Evolutionary conservation across 2,888 invertebrate genomes (phyloP), one percentile per base, ranked within the genome.

Genomic region (Papilio protenor): DNA sequence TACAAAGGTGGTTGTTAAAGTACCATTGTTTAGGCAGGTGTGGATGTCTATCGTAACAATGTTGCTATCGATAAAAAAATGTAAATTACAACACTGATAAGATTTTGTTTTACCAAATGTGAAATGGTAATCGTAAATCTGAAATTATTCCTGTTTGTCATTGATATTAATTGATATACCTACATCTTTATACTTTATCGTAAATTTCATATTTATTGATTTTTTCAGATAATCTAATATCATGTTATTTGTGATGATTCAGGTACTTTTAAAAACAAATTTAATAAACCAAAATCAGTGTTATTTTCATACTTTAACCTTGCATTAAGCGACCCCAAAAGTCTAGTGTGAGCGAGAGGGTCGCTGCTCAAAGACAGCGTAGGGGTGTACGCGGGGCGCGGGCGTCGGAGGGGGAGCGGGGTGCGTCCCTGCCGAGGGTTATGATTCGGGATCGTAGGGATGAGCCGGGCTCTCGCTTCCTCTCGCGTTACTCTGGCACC

Each of bases 381-480:
- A 86, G 93, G 92, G 89, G 92, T 86, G 87, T 85, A 88, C 80
- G 84, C 83, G 88, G 87, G 83, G 88, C 87, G 90, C 40, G 88
- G 90, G 88, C 88, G 70, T 47, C n/a, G 59, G 74, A 87, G 85
- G 88, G 81, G 83, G 84, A 87, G 87, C 83, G 88, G 88, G 90
- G 88, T 90, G 88, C 89, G 91, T 91, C 88, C 91, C 90, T 89
- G 92, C 92, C 89, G 92, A 93, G 90, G 94, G 92, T 91, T 78
- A 92, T 92, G 94, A 91, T 93, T 93, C 90, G 94, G 95, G 92
- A 94, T 93, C 89, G 92, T 94, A 93, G 95, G 95, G 92, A 95
- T 96, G 95, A 93, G 94, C 91, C 89, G 90, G 90, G 89, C 87
- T 93, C 94, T 93, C 93, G 91, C 93, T 94, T 94, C 91, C 92